These are phyloP conservation scores for Drosophila pseudoobscura DNA, from an alignment of 1,140 invertebrate genomes.

Conservation along the genomic window DNA sequence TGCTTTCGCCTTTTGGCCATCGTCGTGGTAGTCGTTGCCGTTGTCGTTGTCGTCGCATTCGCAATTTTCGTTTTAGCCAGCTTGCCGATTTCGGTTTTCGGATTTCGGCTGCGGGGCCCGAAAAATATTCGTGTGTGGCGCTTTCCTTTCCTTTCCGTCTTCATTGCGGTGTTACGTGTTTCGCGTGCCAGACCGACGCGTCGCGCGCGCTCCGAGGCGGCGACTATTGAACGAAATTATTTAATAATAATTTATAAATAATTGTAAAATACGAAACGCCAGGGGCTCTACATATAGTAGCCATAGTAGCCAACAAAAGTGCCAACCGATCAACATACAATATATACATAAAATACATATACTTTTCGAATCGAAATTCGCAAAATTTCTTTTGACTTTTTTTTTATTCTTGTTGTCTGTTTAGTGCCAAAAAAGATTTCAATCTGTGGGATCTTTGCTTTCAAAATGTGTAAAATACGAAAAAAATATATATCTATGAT, in stretches of 20 bases:
- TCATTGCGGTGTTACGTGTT: slow-evolving; percentile 84
- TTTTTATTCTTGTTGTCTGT: too few species aligned
- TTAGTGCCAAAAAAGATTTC: too few species aligned
- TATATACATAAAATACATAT: slow-evolving; percentile 16
- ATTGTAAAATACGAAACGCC: slow-evolving; percentile 29
- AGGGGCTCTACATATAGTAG: too few species aligned
- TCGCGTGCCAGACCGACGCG: slow-evolving; percentile 82
- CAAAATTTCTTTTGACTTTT: too few species aligned
- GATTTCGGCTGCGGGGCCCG: slow-evolving; percentile 43
- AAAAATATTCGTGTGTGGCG: slow-evolving; percentile 37
- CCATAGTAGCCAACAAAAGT: slow-evolving; percentile 12
- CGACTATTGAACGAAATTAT: slow-evolving; percentile 53
- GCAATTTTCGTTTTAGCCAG: slow-evolving; percentile 30
- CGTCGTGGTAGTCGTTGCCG: neutral
- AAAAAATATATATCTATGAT: too few species aligned
- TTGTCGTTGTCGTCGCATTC: slow-evolving; percentile 3
- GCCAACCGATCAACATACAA: slow-evolving; percentile 17
- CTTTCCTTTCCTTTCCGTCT: slow-evolving; percentile 30
- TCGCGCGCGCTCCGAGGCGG: slow-evolving; percentile 64
- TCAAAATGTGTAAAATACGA: too few species aligned
- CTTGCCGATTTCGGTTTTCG: slow-evolving; percentile 51
- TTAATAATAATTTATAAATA: slow-evolving; percentile 47
- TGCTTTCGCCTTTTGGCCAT: slow-evolving; percentile 3
- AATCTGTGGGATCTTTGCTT: too few species aligned
- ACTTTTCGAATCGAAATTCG: slow-evolving; percentile 11